A percentile compares a stretch with the other conserved stretches of the same genome.
Evolutionary conservation across 2,113 vertebrate species (phyloP).

Genomic region (Cryptotis parvus): DNA sequence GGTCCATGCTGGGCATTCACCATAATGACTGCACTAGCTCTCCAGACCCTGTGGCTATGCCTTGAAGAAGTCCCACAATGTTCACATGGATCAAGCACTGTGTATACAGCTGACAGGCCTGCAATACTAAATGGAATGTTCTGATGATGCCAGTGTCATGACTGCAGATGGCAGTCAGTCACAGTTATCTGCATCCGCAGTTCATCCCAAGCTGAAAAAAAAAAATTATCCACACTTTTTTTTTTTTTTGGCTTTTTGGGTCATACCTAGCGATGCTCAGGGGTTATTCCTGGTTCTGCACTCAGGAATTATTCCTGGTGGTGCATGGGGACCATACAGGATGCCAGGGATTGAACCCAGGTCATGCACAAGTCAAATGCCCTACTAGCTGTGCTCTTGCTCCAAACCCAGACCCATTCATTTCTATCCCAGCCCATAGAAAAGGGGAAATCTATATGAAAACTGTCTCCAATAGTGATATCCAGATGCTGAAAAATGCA

Average conservation of each 20-base stretch:
- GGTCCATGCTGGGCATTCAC: too few species aligned
- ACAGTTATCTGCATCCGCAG: background rate
- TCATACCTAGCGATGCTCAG: too few species aligned
- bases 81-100: background rate
- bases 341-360: too few species aligned
- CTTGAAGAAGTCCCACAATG: conserved; percentile 16
- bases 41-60: background rate
- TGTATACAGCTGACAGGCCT: background rate
- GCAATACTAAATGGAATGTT: background rate
- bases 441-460: background rate
- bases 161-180: background rate
- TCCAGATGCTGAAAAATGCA: conserved; percentile 13
- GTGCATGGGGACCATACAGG: too few species aligned
- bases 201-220: conserved; percentile 35
- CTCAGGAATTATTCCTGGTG: too few species aligned
- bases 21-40: too few species aligned
- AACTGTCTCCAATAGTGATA: background rate
- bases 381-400: too few species aligned
- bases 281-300: too few species aligned
- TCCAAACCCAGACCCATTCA: too few species aligned
- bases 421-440: conserved; percentile 1
- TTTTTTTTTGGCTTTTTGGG: too few species aligned
- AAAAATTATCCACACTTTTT: conserved; percentile 52
- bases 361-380: too few species aligned
- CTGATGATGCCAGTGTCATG: background rate